Evolutionary conservation across 2,888 invertebrate species (phyloP), one percentile per base, ranked within the genome.

Genomic region (Ceramica pisi): DNA sequence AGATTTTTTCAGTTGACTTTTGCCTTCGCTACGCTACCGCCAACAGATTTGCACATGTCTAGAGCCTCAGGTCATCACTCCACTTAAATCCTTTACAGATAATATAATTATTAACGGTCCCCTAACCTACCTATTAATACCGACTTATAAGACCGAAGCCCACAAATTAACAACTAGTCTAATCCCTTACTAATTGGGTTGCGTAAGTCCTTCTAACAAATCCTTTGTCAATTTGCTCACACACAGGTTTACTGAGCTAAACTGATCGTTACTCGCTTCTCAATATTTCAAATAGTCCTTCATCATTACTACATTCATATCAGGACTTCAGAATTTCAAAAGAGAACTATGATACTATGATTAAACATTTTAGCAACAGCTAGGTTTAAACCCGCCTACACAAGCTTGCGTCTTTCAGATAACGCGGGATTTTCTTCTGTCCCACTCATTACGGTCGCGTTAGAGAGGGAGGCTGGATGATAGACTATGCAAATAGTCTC

Each of bases 401-500:
- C 55, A 67, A 63, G 82, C 70, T 44, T 83, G 83, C 66, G 73
- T 74, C 71, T 75, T 60, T 77, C 73, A 74, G 85, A 88, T 86
- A 87, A 86, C 78, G 69, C 48, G 55, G 70, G 56, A 80, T 67
- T 59, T 53, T 60, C 70, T 53, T 75, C 69, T 65, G 57, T 82
- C 82, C 63, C 77, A 23, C 75, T 78, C 66, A 50, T 78, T 78
- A 65, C 55, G 16, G 5, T 46, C 38, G 35, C 35, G 69, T 67
- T 63, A 70, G 75, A 77, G 50, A 46, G 67, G 53, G 81, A 81
- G 19, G 67, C 16, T n/a, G 31, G 35, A 56, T 67, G 67, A 73
- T 80, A 83, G 81, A 72, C 87, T 86, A 89, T 88, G 87, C 87
- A 90, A 90, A 90, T 91, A 86, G 87, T 87, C 83, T 83, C 23